Percentiles rank a stretch among this genome's conserved stretches.
Evolutionary conservation across 2,888 invertebrate genomes (phyloP).

Genomic region (Isoperla grammatica): DNA sequence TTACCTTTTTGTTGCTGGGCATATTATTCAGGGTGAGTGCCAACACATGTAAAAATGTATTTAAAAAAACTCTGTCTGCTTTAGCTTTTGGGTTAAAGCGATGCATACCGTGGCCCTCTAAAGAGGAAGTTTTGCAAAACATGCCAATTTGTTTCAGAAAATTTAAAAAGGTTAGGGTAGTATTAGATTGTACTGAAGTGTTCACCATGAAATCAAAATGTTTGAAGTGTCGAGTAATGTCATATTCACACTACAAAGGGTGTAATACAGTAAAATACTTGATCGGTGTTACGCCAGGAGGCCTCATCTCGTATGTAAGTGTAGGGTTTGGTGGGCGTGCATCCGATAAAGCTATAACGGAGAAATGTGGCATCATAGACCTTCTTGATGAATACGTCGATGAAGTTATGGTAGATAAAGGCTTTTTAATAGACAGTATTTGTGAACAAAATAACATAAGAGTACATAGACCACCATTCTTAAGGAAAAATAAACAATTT

Average conservation of each 20-base stretch:
- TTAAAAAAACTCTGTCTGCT: too few relatives aligned
- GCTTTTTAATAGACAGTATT: background rate
- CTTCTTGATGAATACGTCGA: constrained; percentile 10
- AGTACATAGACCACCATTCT: background rate
- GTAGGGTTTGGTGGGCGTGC: background rate
- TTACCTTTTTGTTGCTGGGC: too few relatives aligned
- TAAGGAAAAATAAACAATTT: constrained; percentile 23
- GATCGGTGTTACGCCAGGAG: background rate
- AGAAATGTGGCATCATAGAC: background rate
- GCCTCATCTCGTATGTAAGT: background rate
- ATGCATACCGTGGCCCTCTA: constrained; percentile 22
- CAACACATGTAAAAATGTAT: too few relatives aligned
- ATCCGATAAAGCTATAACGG: background rate
- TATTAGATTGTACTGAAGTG: background rate
- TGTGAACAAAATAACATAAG: background rate
- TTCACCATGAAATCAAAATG: constrained; percentile 22
- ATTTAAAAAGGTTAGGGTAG: background rate
- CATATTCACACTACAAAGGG: background rate
- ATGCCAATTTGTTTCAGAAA: constrained; percentile 15
- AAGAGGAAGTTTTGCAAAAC: constrained; percentile 19
- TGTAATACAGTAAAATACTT: background rate
- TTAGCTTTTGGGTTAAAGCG: constrained; percentile 11
- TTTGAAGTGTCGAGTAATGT: background rate
- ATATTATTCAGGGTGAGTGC: too few relatives aligned
- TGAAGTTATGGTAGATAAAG: background rate